phyloP scores from a whole-genome alignment of 2,888 invertebrate genomes.

The Atrina japonica region DNA sequence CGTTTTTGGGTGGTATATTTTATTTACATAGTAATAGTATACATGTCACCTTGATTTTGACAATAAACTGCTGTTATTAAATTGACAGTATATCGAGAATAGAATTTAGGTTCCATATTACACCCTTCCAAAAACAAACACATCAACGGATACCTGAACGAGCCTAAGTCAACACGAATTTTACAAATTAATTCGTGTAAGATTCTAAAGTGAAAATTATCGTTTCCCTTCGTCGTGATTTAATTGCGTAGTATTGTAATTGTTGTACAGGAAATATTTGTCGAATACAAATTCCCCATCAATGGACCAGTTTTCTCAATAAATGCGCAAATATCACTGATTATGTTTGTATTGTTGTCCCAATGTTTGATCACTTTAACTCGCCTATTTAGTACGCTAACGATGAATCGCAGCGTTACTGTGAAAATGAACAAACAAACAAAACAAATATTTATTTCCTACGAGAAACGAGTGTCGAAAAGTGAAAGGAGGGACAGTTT shows the following conservation, averaged over 20 bases:
- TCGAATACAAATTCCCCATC: slow-evolving; percentile 38
- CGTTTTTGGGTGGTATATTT: slow-evolving; percentile 2
- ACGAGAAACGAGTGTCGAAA: neutral
- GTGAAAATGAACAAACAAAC: slow-evolving; percentile 21
- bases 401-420: slow-evolving; percentile 5
- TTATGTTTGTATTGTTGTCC: slow-evolving; percentile 29
- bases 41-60: too few species aligned
- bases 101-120: neutral
- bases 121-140: slow-evolving; percentile 17
- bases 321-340: slow-evolving; percentile 16
- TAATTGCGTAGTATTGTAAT: slow-evolving; percentile 15
- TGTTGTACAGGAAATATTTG: slow-evolving; percentile 40
- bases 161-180: slow-evolving; percentile 19
- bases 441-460: slow-evolving; percentile 29
- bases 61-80: too few species aligned
- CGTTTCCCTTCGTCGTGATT: slow-evolving; percentile 34
- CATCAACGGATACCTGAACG: slow-evolving; percentile 15
- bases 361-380: slow-evolving; percentile 29
- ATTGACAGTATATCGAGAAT: too few species aligned
- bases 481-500: slow-evolving; percentile 18
- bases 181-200: slow-evolving; percentile 36
- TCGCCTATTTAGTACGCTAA: slow-evolving; percentile 22
- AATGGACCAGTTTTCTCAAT: slow-evolving; percentile 25
- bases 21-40: slow-evolving; percentile 7
- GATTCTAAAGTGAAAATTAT: slow-evolving; percentile 3